Evolutionary conservation across 2,113 vertebrate genomes (phyloP), one percentile per base, ranked within the genome.

Genomic region (Trochalopteron elliotii): DNA sequence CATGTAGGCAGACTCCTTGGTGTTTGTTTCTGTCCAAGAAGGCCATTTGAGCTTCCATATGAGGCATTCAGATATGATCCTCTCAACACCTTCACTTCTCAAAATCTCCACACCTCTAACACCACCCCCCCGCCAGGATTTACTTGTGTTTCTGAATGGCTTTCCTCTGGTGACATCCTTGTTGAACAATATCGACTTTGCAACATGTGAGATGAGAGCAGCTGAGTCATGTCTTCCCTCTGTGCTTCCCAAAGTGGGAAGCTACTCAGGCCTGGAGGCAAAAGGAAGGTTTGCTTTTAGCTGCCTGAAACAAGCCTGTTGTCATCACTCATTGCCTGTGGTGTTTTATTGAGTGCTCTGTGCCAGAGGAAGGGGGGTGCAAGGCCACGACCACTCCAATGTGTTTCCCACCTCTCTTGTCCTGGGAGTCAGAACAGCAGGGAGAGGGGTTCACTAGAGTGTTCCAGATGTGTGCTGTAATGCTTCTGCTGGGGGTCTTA

Each of bases 261-360:
- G n/a, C 15, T 76, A 49, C 33, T 42, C 31, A 68, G 18, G 28
- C 45, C 44, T 49, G 13, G 75, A 88, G 44, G 67, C 45, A 80
- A 83, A 76, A 83, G 22, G 39, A 64, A 44, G 17, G 15, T 59
- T 83, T 85, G 35, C 40, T 88, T 82, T 76, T 11, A 85, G 33
- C 28, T 68, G 10, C 40, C 49, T 60, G 68, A 75, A 85, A 56
- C 44, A 71, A 85, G 22, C 7, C 52, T 79, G 5, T 35, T 69
- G 30, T 42, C 71, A 77, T 76, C 30, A 13, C 45, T 57, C 27
- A 15, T 47, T 0, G 3, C 49, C 47, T 0, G 0, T 13, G 61
- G 30, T 59, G 52, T 50, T 87, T 55, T 35, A 64, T 69, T 4
- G 6, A 24, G 39, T 1, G 4, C 20, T 74, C 57, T 25, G 1